Percentiles rank a stretch among this genome's conserved stretches.
Evolutionary conservation across 2,888 invertebrate genomes (phyloP).

Genomic region (Synanthedon tipuliformis): DNA sequence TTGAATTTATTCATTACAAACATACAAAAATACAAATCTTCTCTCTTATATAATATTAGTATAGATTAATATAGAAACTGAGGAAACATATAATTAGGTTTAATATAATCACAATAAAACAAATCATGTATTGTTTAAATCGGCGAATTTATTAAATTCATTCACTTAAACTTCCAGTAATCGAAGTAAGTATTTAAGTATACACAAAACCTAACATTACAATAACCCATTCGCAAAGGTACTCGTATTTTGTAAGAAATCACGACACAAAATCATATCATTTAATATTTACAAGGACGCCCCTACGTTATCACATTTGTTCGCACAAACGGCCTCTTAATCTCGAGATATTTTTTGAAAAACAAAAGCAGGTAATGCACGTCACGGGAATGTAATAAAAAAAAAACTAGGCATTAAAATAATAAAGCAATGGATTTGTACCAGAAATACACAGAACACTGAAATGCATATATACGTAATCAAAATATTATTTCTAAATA

Average conservation of each 20-base stretch:
- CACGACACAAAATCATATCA: conserved; percentile 31
- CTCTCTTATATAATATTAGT: too few relatives aligned
- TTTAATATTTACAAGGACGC: conserved; percentile 23
- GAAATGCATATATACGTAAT: too few relatives aligned
- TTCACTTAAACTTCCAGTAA: conserved; percentile 62
- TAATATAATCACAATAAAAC: neutral
- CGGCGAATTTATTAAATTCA: conserved; percentile 70
- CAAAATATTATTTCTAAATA: too few relatives aligned
- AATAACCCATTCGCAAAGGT: conserved; percentile 29
- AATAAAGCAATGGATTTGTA: too few relatives aligned
- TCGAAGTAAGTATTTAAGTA: conserved; percentile 41
- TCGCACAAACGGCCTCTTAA: conserved; percentile 17
- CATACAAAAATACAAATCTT: too few relatives aligned
- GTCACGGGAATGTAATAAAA: conserved; percentile 39
- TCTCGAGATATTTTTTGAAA: neutral
- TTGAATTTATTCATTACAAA: too few relatives aligned
- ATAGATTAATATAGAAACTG: too few relatives aligned
- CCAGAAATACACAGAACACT: too few relatives aligned
- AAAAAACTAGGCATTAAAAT: neutral
- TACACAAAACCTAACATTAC: conserved; percentile 33
- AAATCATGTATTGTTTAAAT: conserved; percentile 15
- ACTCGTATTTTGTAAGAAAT: conserved; percentile 51
- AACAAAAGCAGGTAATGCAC: neutral
- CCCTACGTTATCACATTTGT: conserved; percentile 38
- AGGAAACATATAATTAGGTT: too few relatives aligned